Evolutionary conservation across 2,888 invertebrate genomes (phyloP), one percentile per base, ranked within the genome.

Genomic region (Silvanus unidentatus): DNA sequence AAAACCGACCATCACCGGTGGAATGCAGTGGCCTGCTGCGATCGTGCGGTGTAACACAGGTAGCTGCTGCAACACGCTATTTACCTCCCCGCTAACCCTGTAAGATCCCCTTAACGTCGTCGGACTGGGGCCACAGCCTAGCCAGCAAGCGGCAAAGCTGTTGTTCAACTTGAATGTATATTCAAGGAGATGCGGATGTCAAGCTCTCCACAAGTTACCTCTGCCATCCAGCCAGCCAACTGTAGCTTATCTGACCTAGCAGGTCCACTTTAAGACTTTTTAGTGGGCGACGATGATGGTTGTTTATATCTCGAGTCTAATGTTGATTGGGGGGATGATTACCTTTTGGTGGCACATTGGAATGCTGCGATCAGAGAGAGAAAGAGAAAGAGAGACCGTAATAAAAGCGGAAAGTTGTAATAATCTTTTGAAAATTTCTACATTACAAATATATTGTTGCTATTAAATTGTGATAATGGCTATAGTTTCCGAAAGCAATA

Each of bases 1-100:
- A 42, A 50, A 50, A 46, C 60, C 62, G 63, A 52, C 47, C 49
- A 12, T 42, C 70, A 73, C 75, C 75, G 76, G 75, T 74, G 77
- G 77, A 77, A 76, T 71, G 70, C 64, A 56, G 60, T 59, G 70
- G 71, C 71, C 72, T 69, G 65, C 70, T 68, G 73, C 67, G 63
- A 66, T 74, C 65, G 65, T 64, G 64, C 60, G 62, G 64, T 65
- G 70, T 70, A 70, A 70, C 65, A 69, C 70, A 69, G 63, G 62
- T 65, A 64, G 62, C 60, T 43, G 54, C 55, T 54, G 58, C 58
- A 58, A 54, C 58, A 52, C 58, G 59, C 60, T 49, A 54, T 52
- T 52, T 45, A 39, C 48, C 52, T 50, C 50, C 46, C 48, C 37
- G 37, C 37, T 13, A 37, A 16, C 50, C 53, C 52, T 37, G 5